A percentile compares a stretch with the other conserved stretches of the same genome.
These are phyloP conservation scores for Nomada hirtipes DNA, from an alignment of 2,888 invertebrate species.

Conservation along the genomic window DNA sequence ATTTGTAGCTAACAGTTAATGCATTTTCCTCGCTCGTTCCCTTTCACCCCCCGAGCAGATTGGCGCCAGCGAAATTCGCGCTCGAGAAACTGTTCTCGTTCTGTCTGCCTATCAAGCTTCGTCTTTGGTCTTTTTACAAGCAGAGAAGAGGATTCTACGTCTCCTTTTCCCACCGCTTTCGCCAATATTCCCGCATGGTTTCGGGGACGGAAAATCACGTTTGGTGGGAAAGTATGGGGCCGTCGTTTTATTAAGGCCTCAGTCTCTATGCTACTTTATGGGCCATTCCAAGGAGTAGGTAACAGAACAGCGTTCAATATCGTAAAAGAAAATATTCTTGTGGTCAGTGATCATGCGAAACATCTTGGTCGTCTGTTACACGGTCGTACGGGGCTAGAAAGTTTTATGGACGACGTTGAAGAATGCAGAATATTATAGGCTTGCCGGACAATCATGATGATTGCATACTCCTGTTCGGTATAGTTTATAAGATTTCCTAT, in stretches of 20 bases:
- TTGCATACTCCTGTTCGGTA: neutral
- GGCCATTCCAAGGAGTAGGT: slow-evolving; percentile 45
- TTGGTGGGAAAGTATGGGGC: slow-evolving; percentile 59
- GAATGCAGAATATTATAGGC: slow-evolving; percentile 6
- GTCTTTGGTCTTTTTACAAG: slow-evolving; percentile 39
- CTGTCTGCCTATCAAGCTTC: slow-evolving; percentile 43
- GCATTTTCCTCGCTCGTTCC: slow-evolving; percentile 69
- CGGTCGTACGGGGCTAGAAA: neutral
- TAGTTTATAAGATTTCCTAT: neutral
- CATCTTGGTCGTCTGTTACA: slow-evolving; percentile 26
- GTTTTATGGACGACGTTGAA: slow-evolving; percentile 19
- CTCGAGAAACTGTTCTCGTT: slow-evolving; percentile 55
- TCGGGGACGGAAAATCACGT: slow-evolving; percentile 58
- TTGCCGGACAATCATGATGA: neutral
- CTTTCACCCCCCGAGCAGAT: slow-evolving; percentile 47
- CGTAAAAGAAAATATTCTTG: slow-evolving; percentile 61
- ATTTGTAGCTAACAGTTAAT: slow-evolving; percentile 75
- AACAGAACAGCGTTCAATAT: slow-evolving; percentile 59
- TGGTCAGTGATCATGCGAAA: slow-evolving; percentile 59
- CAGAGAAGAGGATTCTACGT: slow-evolving; percentile 40
- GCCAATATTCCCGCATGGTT: slow-evolving; percentile 52
- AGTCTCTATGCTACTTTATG: slow-evolving; percentile 61
- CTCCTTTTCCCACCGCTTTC: slow-evolving; percentile 53
- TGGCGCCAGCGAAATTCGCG: slow-evolving; percentile 54
- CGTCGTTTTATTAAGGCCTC: slow-evolving; percentile 66